phyloP scores from a whole-genome alignment of 37 sponge, comb jelly and placozoan species.

The Halisarca cf. caerulea region DNA sequence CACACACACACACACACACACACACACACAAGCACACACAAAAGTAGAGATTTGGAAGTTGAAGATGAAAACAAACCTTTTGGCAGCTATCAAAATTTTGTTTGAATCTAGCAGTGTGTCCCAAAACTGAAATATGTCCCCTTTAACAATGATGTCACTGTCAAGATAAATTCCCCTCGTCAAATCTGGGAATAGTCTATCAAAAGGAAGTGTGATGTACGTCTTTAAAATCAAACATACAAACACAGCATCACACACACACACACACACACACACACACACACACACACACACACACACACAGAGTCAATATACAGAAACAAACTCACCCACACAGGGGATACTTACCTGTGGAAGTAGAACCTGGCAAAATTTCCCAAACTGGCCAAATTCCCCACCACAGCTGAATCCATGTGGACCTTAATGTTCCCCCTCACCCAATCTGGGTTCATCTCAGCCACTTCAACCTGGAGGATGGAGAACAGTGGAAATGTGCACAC shows the following conservation, averaged over 20 bases:
- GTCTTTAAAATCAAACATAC: slow-evolving; percentile 27
- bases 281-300: not conserved
- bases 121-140: slow-evolving; percentile 7
- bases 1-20: no score
- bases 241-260: not conserved
- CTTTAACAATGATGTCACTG: slow-evolving; percentile 11
- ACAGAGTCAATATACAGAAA: not conserved
- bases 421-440: slow-evolving; percentile 22
- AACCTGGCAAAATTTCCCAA: slow-evolving; percentile 69
- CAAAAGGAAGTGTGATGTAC: not conserved
- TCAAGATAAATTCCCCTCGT: slow-evolving; percentile 32
- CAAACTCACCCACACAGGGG: not conserved
- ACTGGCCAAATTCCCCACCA: slow-evolving; percentile 73
- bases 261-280: not conserved
- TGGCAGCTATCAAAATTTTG: not conserved
- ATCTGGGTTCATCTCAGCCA: slow-evolving; percentile 15
- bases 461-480: not conserved
- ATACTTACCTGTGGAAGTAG: slow-evolving; percentile 35
- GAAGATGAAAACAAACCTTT: no score
- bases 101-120: not conserved
- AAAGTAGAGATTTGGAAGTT: no score
- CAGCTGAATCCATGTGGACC: not conserved
- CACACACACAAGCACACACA: no score
- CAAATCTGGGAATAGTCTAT: slow-evolving; percentile 28
- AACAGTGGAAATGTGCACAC: not conserved